A percentile compares a stretch with the other conserved stretches of the same genome.
Conservation (phyloP, 2,113 vertebrate species). For the Phoenicopterus ruber region DNA sequence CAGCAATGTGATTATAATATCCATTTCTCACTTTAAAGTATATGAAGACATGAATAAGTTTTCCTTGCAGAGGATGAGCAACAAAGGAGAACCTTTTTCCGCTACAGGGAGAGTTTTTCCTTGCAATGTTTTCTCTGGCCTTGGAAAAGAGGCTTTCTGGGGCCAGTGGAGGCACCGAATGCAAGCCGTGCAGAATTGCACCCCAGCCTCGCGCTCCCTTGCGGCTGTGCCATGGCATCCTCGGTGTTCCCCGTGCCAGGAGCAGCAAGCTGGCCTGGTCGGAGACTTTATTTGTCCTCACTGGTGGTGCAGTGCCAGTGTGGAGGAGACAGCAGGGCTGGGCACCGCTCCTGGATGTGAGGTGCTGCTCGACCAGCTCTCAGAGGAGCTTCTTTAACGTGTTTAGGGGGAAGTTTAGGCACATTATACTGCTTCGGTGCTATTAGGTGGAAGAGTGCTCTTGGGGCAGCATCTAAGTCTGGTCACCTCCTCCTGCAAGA, state of each 20-base stretch:
- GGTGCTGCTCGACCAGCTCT: background rate
- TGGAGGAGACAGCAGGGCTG: background rate
- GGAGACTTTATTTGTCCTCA: background rate
- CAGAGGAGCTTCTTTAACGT: background rate
- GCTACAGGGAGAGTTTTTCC: background rate
- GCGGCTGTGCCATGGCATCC: background rate
- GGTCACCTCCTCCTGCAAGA: background rate
- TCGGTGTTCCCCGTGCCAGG: background rate
- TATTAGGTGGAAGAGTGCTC: background rate
- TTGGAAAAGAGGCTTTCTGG: background rate
- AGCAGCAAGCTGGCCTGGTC: background rate
- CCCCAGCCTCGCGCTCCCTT: background rate
- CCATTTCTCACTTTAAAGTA: background rate
- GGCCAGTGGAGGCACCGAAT: too few relatives aligned
- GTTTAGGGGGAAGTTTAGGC: background rate
- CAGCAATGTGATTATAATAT: background rate
- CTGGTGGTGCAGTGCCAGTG: background rate
- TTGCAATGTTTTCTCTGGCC: background rate
- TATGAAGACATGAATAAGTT: background rate
- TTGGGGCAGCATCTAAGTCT: background rate
- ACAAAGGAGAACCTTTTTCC: background rate
- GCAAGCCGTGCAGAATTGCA: too few relatives aligned
- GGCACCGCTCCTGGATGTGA: background rate
- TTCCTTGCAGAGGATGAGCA: background rate
- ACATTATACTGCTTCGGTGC: background rate